Evolutionary conservation across 2,797 vertebrate species (phyloP), one percentile per base, ranked within the genome.

Genomic region (Nothura maculosa): DNA sequence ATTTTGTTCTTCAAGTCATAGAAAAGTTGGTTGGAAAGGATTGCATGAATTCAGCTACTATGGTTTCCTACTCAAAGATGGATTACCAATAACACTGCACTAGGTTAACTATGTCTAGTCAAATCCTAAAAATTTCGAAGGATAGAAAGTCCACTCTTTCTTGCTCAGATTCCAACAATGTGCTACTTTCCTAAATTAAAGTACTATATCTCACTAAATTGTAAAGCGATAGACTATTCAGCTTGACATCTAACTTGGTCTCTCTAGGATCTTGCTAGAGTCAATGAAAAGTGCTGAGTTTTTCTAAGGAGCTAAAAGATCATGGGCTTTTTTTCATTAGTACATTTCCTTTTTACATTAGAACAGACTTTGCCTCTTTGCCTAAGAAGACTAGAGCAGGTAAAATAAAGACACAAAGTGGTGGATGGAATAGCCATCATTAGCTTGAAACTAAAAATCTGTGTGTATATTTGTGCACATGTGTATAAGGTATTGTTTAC

Each of bases 151-250:
- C 34, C 50, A 55, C 7, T 2, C 38, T 60, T 40, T 94, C 67
- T 60, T 43, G 48, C 27, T 61, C 40, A 16, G 30, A 48, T 73
- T 83, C 58, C 76, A 87, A 78, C 77, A 81, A 62, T 20, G 6
- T 40, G 17, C 50, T 75, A 38, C 42, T 8, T 8, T 76, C 28
- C 24, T 72, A 85, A 90, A 86, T 79, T 19, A 85, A 93, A 85
- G 66, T 43, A 78, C 28, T 89, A 0, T 32, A 50, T 91, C 82
- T 48, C 47, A 48, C 47, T 48, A 92, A 3, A 6, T 22, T 61
- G 24, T 58, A 55, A 89, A 76, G 77, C n/a, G 87, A 90, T 12
- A 72, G 72, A 58, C 82, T 70, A 68, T 74, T 87, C 81, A 85
- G 27, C 32, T 79, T 76, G 52, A 12, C 52, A 67, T 81, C 47